Percentiles rank a stretch among this genome's conserved stretches.
Evolutionary conservation across 2,113 vertebrate species (phyloP).

Genomic region (Vireo altiloquus): DNA sequence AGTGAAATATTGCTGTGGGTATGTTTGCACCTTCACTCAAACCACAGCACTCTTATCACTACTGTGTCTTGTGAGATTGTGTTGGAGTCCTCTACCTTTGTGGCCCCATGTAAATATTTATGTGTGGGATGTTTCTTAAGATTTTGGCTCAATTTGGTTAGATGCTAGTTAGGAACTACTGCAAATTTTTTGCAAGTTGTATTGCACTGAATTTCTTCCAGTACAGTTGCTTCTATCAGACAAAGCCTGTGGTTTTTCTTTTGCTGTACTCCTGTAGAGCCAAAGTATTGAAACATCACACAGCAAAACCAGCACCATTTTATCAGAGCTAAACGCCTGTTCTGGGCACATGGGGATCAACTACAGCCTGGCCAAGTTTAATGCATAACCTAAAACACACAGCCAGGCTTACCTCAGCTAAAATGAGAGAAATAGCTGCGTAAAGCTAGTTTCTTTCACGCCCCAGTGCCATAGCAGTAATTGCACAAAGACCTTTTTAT

Average conservation of each 20-base stretch:
- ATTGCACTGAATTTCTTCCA: not conserved
- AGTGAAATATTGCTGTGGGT: not conserved
- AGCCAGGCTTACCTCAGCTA: conserved; percentile 87
- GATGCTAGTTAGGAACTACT: not conserved
- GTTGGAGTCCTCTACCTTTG: not conserved
- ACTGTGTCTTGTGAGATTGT: not conserved
- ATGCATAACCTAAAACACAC: conserved; percentile 64
- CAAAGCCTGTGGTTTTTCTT: not conserved
- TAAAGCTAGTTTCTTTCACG: conserved; percentile 93
- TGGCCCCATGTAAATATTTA: not conserved
- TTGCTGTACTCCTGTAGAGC: not conserved
- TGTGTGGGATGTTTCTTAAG: not conserved
- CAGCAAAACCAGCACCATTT: conserved; percentile 26
- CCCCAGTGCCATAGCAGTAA: conserved; percentile 90
- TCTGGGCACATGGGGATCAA: conserved; percentile 69
- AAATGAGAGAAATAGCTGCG: conserved; percentile 82
- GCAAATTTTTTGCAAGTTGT: not conserved
- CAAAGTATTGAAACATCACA: not conserved
- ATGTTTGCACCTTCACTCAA: not conserved
- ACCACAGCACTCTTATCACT: not conserved
- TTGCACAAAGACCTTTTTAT: conserved; percentile 98
- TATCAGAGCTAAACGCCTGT: conserved; percentile 62
- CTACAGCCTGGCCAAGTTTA: conserved; percentile 69
- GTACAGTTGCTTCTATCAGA: not conserved
- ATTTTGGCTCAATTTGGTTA: not conserved